Percentiles rank a stretch among this genome's conserved stretches.
Conservation (phyloP, 35 echinoderm and acorn worm species). For the Lytechinus pictus region DNA sequence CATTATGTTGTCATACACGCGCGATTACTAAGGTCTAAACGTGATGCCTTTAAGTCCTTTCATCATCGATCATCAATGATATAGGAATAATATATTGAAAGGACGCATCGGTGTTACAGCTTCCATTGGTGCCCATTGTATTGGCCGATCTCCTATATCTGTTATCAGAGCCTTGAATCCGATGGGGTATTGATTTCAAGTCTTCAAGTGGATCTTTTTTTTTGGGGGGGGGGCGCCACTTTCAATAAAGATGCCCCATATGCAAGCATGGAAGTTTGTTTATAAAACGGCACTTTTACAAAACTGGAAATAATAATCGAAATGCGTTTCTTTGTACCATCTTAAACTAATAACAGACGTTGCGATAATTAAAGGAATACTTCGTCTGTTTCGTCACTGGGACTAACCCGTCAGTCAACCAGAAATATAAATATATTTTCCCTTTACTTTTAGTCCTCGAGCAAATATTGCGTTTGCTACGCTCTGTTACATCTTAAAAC, state of each 20-base stretch:
- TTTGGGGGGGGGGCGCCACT: neutral
- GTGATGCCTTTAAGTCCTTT: too few relatives aligned
- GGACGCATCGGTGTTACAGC: too few relatives aligned
- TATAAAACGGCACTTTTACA: neutral
- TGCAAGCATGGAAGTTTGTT: neutral
- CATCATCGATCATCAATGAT: too few relatives aligned
- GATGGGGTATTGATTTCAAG: neutral
- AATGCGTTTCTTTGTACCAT: neutral
- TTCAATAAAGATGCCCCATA: neutral
- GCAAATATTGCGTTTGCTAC: slow-evolving; percentile 7
- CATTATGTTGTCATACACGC: too few relatives aligned
- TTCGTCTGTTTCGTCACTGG: slow-evolving; percentile 4
- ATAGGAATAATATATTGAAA: too few relatives aligned
- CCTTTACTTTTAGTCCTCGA: neutral
- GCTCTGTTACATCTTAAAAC: slow-evolving; percentile 36
- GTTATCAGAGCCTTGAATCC: neutral
- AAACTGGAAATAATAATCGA: neutral
- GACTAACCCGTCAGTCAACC: slow-evolving; percentile 10
- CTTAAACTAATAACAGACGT: neutral
- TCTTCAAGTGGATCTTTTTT: neutral
- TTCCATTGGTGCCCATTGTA: too few relatives aligned
- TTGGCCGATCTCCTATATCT: too few relatives aligned
- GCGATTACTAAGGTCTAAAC: too few relatives aligned
- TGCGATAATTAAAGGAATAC: neutral
- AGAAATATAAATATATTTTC: slow-evolving; percentile 25